phyloP scores from a whole-genome alignment of 1,140 invertebrate genomes.

The Apis cerana region DNA sequence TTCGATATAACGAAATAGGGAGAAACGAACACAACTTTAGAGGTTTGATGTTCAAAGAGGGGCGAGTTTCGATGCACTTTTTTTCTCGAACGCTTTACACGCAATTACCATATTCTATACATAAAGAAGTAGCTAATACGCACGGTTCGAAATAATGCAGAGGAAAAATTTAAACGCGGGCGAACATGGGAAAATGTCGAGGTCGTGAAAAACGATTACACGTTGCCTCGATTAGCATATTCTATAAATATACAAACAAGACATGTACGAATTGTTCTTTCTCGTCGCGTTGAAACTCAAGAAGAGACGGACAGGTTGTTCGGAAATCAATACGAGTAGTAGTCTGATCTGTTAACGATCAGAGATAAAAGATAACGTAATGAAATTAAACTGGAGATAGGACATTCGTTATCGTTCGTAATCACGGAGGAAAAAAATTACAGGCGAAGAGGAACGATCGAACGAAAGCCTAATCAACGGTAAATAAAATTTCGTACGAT shows the following conservation, averaged over 20 bases:
- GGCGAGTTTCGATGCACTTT: no score
- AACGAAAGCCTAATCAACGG: no score
- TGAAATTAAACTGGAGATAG: background rate
- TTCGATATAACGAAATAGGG: no score
- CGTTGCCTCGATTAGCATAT: background rate
- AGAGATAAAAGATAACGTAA: background rate
- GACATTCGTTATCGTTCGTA: background rate
- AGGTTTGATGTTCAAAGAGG: no score
- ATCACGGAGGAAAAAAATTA: background rate
- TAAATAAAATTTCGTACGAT: no score
- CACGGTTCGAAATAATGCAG: background rate
- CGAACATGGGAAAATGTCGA: background rate
- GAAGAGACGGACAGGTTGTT: background rate
- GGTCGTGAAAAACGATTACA: no score
- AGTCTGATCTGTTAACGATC: background rate
- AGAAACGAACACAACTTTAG: no score
- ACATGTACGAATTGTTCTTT: background rate
- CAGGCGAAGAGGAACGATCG: no score
- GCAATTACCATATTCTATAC: conserved; percentile 16
- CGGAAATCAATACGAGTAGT: background rate
- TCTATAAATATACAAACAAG: conserved; percentile 2
- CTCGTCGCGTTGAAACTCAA: no score
- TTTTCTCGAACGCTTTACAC: background rate
- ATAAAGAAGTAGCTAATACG: conserved; percentile 13
- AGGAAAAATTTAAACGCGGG: no score